Conservation (phyloP, 2,113 vertebrate genomes). For the Mustela lutreola region DNA sequence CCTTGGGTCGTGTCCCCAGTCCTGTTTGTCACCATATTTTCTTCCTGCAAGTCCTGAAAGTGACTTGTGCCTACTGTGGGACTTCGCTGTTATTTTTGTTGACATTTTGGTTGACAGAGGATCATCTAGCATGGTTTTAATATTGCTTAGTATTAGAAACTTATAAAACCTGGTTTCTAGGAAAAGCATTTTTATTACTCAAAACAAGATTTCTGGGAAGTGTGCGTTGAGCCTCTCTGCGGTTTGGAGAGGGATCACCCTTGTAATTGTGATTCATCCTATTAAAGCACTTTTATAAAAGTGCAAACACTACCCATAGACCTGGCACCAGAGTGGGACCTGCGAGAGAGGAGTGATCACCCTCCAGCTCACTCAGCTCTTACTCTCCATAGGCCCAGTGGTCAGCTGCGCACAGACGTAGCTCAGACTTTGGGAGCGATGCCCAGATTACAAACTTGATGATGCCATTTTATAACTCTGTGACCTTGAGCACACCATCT, state of each 20-base stretch:
- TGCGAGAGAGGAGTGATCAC: fast-evolving
- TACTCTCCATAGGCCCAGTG: fast-evolving
- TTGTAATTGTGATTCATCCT: not conserved
- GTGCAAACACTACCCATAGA: not conserved
- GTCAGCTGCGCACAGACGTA: fast-evolving
- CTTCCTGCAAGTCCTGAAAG: not conserved
- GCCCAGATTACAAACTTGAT: too few relatives aligned
- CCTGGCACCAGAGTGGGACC: not conserved
- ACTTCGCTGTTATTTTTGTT: not conserved
- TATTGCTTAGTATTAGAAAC: conserved; percentile 29
- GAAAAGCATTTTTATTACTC: not conserved
- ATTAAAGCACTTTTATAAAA: not conserved
- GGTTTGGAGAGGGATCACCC: not conserved
- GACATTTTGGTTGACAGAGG: not conserved
- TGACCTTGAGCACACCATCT: not conserved
- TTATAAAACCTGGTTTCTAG: not conserved
- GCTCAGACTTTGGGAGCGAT: too few relatives aligned
- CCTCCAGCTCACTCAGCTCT: not conserved
- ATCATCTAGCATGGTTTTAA: not conserved
- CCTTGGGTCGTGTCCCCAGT: not conserved
- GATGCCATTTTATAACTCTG: not conserved
- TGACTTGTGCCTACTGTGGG: not conserved
- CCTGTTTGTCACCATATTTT: not conserved
- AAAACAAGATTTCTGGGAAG: conserved; percentile 2
- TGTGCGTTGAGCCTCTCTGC: not conserved